phyloP scores from a whole-genome alignment of 2,113 vertebrate species.

The Halcyon senegalensis region DNA sequence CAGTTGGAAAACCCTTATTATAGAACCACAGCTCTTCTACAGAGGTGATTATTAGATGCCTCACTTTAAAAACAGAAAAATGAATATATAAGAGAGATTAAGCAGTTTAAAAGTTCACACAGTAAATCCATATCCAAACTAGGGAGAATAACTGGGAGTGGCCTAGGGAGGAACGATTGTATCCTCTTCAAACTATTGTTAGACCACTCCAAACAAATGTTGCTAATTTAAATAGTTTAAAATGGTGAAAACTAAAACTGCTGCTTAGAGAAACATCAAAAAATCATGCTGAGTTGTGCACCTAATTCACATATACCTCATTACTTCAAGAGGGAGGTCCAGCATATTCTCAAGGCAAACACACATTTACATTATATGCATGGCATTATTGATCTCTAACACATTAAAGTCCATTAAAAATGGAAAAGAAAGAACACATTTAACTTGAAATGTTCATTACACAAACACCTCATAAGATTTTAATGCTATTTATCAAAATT shows the following conservation, averaged over 20 bases:
- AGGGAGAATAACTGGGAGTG: not conserved
- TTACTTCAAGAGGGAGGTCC: not conserved
- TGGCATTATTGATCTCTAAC: not conserved
- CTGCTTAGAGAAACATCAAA: not conserved
- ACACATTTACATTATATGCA: not conserved
- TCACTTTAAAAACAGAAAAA: not conserved
- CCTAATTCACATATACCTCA: not conserved
- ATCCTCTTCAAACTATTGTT: not conserved
- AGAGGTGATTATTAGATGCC: not conserved
- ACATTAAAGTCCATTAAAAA: not conserved
- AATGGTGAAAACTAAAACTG: not conserved
- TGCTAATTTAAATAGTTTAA: not conserved
- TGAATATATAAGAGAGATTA: not conserved
- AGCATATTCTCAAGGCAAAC: not conserved
- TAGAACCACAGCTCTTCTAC: not conserved
- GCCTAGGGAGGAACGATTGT: not conserved
- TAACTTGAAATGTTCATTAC: not conserved
- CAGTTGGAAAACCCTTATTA: not conserved
- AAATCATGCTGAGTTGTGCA: not conserved
- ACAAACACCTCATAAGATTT: not conserved
- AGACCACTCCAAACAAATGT: not conserved
- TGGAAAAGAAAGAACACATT: not conserved
- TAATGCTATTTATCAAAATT: not conserved
- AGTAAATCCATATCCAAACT: not conserved
- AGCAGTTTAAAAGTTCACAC: not conserved